phyloP scores from a whole-genome alignment of 92 coral and sea anemone species.

The Phenganax marumi region DNA sequence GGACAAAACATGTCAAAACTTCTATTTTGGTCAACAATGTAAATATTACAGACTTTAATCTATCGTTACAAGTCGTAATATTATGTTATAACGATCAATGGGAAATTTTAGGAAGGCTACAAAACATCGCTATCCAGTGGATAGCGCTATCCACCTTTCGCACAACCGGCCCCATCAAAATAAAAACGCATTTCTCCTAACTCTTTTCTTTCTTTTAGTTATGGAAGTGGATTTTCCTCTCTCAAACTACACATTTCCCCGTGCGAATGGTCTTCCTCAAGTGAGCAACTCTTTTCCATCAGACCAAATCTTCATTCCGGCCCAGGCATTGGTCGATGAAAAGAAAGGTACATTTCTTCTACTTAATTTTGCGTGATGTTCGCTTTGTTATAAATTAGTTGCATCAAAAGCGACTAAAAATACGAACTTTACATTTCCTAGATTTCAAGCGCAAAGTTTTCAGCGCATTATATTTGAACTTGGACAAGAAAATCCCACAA shows the following conservation, averaged over 20 bases:
- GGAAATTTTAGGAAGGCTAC: no score
- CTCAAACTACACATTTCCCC: slow-evolving; percentile 30
- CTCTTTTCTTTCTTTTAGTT: neutral
- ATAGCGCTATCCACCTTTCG: no score
- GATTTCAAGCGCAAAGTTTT: slow-evolving; percentile 20
- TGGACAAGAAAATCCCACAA: slow-evolving; percentile 6
- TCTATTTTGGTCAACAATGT: no score
- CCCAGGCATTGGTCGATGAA: neutral
- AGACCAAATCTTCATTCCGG: slow-evolving; percentile 25
- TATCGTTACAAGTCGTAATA: no score
- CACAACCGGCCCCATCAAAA: no score
- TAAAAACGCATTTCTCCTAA: neutral
- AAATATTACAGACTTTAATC: no score
- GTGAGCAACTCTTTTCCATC: neutral
- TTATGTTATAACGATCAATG: no score
- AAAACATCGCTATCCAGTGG: no score
- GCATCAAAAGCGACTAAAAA: neutral
- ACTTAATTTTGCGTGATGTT: neutral
- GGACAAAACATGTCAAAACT: neutral
- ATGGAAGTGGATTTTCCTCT: slow-evolving; percentile 24
- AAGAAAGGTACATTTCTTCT: neutral
- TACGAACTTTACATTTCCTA: neutral
- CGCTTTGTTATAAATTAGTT: no score
- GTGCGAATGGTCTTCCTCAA: neutral
- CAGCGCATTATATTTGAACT: slow-evolving; percentile 15